These are phyloP conservation scores for Psephotus haematonotus DNA, from an alignment of 2,113 vertebrate genomes.

Conservation along the genomic window DNA sequence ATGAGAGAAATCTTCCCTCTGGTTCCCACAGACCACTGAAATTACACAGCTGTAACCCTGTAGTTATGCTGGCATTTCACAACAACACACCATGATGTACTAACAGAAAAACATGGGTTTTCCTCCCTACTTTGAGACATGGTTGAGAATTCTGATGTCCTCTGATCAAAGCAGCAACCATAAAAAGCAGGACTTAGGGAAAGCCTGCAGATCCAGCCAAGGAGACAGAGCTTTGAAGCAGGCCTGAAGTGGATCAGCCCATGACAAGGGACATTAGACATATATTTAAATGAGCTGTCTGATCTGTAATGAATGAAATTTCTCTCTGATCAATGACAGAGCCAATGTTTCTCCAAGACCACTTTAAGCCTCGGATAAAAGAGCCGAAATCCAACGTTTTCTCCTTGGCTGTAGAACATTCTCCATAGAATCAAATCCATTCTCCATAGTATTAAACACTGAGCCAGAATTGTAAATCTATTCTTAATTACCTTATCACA, in stretches of 20 bases:
- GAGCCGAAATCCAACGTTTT: slow-evolving; percentile 24
- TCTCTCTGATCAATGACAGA: slow-evolving; percentile 31
- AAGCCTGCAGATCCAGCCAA: not conserved
- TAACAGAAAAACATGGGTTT: not conserved
- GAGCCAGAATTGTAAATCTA: slow-evolving; percentile 62
- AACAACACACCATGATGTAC: not conserved
- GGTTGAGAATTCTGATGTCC: not conserved
- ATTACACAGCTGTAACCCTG: not conserved
- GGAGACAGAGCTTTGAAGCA: slow-evolving; percentile 42
- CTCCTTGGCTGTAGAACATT: slow-evolving; percentile 26
- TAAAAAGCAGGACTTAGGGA: not conserved
- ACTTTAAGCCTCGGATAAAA: slow-evolving; percentile 39
- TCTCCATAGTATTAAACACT: slow-evolving; percentile 46
- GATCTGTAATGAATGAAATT: slow-evolving; percentile 45
- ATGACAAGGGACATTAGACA: slow-evolving; percentile 29
- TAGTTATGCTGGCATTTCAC: not conserved
- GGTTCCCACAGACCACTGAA: not conserved
- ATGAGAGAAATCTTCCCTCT: not conserved
- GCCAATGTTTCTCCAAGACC: slow-evolving; percentile 26
- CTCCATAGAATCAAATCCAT: slow-evolving; percentile 53
- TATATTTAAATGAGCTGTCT: slow-evolving; percentile 48
- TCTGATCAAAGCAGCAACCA: slow-evolving; percentile 6
- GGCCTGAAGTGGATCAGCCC: slow-evolving; percentile 20
- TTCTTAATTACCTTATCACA: slow-evolving; percentile 72
- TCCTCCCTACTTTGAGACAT: not conserved